These are phyloP conservation scores for Colossoma macropomum DNA, from an alignment of 2,113 vertebrate species.

Conservation along the genomic window DNA sequence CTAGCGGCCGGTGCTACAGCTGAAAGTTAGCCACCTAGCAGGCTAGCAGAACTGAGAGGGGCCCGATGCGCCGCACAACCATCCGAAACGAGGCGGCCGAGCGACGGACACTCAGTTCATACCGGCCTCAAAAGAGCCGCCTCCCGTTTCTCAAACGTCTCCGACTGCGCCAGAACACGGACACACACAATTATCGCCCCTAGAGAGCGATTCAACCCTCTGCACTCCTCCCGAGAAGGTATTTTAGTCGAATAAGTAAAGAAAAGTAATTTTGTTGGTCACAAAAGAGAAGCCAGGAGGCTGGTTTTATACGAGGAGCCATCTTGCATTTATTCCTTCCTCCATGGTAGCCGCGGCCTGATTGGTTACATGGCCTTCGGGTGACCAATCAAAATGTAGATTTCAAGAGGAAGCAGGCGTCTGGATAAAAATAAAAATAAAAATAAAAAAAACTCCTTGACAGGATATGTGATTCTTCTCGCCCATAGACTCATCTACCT, in stretches of 20 bases:
- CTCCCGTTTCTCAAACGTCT: constrained; percentile 56
- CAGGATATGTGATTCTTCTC: constrained; percentile 31
- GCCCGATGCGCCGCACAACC: constrained; percentile 48
- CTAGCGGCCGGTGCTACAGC: not conserved
- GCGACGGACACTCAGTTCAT: constrained; percentile 4
- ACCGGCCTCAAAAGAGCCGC: constrained; percentile 67
- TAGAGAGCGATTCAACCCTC: constrained; percentile 69
- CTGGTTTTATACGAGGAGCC: constrained; percentile 98
- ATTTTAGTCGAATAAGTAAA: constrained; percentile 74
- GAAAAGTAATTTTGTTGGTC: constrained; percentile 86
- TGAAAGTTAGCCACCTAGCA: not conserved
- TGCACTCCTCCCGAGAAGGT: constrained; percentile 68
- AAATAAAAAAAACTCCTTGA: constrained; percentile 1
- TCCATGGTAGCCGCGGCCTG: constrained; percentile 84
- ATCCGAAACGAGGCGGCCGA: constrained; percentile 38
- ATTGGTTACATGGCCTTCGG: constrained; percentile 80
- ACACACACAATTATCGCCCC: constrained; percentile 55
- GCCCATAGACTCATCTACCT: not conserved
- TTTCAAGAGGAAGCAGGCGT: constrained; percentile 60
- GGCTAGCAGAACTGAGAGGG: constrained; percentile 19
- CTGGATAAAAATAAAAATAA: constrained; percentile 40
- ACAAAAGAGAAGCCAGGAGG: constrained; percentile 81
- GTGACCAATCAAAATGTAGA: constrained; percentile 78
- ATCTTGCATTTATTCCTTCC: constrained; percentile 99
- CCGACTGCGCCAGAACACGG: constrained; percentile 35